Evolutionary conservation across 2,113 vertebrate species (phyloP).

Genomic region (Athene noctua): DNA sequence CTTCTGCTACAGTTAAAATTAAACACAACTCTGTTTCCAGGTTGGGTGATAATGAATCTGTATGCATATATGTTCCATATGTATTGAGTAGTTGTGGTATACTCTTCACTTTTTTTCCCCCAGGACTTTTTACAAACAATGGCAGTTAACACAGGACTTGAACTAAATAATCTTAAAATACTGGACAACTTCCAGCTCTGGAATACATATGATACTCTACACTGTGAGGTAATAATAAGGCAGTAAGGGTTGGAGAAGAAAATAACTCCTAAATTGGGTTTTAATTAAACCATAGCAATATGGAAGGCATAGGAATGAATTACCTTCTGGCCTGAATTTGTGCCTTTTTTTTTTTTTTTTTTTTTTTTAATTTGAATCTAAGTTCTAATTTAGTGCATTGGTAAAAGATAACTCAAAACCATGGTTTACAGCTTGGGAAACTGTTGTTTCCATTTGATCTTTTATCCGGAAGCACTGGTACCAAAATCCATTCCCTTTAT

Average conservation of each 20-base stretch:
- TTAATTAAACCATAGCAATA: neutral
- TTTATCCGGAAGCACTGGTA: neutral
- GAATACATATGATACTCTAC: conserved; percentile 74
- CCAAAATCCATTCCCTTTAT: neutral
- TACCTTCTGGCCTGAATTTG: neutral
- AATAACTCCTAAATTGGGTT: neutral
- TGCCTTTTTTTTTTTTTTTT: neutral
- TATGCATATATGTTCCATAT: neutral
- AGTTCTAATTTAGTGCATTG: neutral
- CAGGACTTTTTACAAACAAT: conserved; percentile 72
- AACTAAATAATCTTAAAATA: conserved; percentile 25
- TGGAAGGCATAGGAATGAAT: neutral
- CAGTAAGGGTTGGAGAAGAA: neutral
- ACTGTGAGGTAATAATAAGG: conserved; percentile 73
- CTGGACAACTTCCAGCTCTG: conserved; percentile 65
- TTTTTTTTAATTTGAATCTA: neutral
- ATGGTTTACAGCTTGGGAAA: neutral
- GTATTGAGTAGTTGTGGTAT: neutral
- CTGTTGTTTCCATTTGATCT: neutral
- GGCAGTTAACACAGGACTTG: conserved; percentile 63
- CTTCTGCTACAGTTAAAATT: neutral
- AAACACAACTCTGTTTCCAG: neutral
- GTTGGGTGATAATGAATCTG: neutral
- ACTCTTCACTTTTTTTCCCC: neutral
- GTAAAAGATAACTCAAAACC: neutral